Conservation (phyloP, 2,113 vertebrate genomes). For the Platycercus adscitus region DNA sequence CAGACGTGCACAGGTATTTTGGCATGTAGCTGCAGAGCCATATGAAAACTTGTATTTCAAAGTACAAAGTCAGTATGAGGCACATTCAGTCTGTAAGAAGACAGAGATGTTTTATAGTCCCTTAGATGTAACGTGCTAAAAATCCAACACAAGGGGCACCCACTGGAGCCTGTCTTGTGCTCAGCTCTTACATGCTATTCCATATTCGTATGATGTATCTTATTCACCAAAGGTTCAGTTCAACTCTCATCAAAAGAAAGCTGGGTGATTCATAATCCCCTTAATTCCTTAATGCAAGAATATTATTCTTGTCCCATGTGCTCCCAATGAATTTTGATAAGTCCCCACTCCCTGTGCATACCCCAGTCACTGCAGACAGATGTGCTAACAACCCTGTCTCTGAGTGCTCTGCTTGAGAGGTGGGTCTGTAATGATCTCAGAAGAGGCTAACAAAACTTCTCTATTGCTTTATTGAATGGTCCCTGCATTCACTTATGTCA, state of each 20-base stretch:
- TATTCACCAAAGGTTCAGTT: neutral
- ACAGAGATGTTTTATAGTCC: neutral
- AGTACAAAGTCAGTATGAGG: neutral
- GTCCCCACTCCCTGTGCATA: rapidly evolving
- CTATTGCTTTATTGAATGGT: rapidly evolving
- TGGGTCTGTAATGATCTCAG: neutral
- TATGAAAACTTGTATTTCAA: neutral
- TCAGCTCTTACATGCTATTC: neutral
- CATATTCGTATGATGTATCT: rapidly evolving
- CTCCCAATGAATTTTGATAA: neutral
- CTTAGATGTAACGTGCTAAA: neutral
- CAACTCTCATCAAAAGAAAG: neutral
- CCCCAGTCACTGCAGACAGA: rapidly evolving
- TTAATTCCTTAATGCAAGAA: neutral
- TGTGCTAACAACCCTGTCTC: too few relatives aligned
- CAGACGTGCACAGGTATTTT: neutral
- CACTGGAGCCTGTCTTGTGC: neutral
- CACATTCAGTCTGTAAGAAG: neutral
- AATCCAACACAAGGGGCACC: rapidly evolving
- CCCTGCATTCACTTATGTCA: neutral
- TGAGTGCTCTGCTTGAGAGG: neutral
- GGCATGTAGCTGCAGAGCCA: neutral
- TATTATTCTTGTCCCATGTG: neutral
- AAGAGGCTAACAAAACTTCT: neutral
- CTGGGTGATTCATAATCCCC: neutral